Percentiles rank a stretch among this genome's conserved stretches.
phyloP scores from a whole-genome alignment of 2,113 vertebrate species.

The Eudyptes chrysolophus region DNA sequence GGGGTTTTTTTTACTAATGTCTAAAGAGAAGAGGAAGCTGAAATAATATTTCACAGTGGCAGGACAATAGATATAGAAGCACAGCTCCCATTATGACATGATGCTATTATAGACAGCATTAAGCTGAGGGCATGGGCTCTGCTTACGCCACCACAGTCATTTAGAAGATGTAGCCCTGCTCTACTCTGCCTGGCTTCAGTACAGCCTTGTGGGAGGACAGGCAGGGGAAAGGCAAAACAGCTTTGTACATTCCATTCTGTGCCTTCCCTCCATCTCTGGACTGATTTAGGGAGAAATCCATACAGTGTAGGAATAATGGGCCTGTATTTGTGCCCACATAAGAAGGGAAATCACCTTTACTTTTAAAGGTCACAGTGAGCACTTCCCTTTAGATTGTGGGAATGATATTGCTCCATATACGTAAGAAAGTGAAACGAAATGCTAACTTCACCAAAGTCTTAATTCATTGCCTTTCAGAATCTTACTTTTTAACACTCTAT shows the following conservation, averaged over 20 bases:
- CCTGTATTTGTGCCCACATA: neutral
- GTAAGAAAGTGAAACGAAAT: neutral
- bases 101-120: neutral
- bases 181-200: neutral
- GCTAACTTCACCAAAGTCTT: neutral
- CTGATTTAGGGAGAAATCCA: neutral
- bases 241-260: neutral
- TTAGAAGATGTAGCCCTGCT: neutral
- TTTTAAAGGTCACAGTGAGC: neutral
- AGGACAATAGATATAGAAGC: neutral
- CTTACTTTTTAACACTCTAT: neutral
- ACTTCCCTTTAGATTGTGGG: neutral
- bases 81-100: rapidly evolving
- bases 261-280: neutral
- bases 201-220: neutral
- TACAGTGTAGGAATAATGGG: neutral
- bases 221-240: neutral
- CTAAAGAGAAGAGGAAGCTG: neutral
- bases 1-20: neutral
- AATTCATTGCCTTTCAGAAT: neutral
- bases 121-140: neutral
- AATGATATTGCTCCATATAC: neutral
- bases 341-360: neutral
- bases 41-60: neutral
- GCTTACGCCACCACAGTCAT: rapidly evolving